Evolutionary conservation across 2,888 invertebrate species (phyloP), one percentile per base, ranked within the genome.

Genomic region (Thecocarcelia acutangulata): DNA sequence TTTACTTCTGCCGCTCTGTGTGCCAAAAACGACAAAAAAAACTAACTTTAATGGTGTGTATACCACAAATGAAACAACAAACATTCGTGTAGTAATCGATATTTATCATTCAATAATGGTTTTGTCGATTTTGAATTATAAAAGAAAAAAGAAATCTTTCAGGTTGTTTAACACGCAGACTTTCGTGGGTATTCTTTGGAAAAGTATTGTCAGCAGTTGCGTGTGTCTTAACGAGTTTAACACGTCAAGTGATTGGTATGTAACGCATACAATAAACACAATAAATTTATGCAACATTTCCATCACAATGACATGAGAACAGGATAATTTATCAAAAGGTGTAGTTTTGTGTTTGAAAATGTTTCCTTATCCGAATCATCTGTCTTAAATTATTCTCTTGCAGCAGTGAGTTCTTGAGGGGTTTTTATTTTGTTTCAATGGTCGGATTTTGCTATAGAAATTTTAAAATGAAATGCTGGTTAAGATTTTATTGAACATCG

Each of bases 321-420:
- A 78, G 81, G 81, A 78, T 74, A 82, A 82, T 82, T 82, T 78
- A 82, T 82, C 81, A 82, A 82, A 78, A 69, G 77, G 58, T 82
- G 58, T 48, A 48, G 50, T 74, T 77, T 40, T 76, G 52, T 44
- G 12, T 54, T 28, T 59, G 48, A 24, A 4, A 19, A 8, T 46
- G 15, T 33, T 59, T 44, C 42, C 40, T 48, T 48, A 48, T 56
- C 33, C 12, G 4, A 17, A n/a, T 15, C 33, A 70, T 50, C n/a
- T 33, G 33, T 37, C 37, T 17, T 12, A 37, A 8, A 56, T 33
- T 9, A 33, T 33, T 9, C 63, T 17, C 33, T 52, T 72, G 0
- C 15, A 64, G 46, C 33, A 6, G 19, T 24, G 21, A 19, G 33
- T 9, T 33, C 8, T 33, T 70, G 56, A 58, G 21, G 15, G 46